Percentiles rank a stretch among this genome's conserved stretches.
Conservation (phyloP, 1,140 invertebrate genomes). For the Chymomyza costata region DNA sequence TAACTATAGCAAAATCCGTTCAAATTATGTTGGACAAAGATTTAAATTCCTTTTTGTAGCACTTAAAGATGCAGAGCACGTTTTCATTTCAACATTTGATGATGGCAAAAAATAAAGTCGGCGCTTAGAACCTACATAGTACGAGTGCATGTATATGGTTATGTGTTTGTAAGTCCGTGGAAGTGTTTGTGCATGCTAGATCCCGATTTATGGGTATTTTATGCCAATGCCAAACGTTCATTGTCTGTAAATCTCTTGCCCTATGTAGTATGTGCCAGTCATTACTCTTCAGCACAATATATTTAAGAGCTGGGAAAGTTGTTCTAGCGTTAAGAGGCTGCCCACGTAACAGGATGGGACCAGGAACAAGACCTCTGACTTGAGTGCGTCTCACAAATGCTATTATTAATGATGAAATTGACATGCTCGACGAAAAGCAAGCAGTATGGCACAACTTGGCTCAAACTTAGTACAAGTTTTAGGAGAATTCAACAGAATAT, state of each 20-base stretch:
- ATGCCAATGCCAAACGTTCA: conserved; percentile 21
- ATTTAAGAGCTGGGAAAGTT: conserved; percentile 11
- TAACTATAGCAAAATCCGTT: not conserved
- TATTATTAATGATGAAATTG: conserved; percentile 68
- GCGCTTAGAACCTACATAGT: no score
- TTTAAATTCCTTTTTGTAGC: conserved; percentile 3
- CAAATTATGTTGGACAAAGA: not conserved
- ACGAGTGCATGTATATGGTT: no score
- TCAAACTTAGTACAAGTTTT: conserved; percentile 2
- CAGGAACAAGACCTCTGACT: conserved; percentile 23
- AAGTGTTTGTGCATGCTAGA: no score
- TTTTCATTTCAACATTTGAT: conserved; percentile 20
- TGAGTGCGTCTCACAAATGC: no score
- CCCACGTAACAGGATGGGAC: conserved; percentile 8
- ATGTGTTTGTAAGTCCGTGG: no score
- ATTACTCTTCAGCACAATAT: conserved; percentile 50
- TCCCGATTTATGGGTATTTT: no score
- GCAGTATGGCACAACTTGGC: conserved; percentile 20
- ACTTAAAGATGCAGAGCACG: conserved; percentile 42
- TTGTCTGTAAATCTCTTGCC: conserved; percentile 43
- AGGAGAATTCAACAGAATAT: conserved; percentile 15
- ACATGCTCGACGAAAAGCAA: conserved; percentile 25
- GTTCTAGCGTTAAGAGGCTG: conserved; percentile 20
- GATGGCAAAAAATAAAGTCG: no score
- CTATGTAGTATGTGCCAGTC: conserved; percentile 27